These are phyloP conservation scores for Meriones unguiculatus DNA, from an alignment of 2,113 vertebrate species.

Conservation along the genomic window DNA sequence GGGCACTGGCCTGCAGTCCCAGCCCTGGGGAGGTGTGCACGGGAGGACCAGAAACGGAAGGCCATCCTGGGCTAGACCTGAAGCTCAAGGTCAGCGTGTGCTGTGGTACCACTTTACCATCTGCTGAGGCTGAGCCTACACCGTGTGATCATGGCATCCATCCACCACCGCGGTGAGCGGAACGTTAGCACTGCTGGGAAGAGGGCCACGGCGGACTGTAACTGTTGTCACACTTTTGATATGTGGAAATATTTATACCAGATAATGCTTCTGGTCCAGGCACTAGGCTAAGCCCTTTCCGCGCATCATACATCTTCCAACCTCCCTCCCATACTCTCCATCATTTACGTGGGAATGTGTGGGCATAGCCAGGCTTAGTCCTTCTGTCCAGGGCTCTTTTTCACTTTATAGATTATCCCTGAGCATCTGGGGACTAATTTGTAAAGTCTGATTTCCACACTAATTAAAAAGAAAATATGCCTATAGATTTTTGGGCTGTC, in stretches of 20 bases:
- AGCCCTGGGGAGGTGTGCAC: neutral
- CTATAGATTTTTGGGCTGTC: conserved; percentile 20
- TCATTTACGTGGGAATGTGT: neutral
- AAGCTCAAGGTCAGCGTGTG: neutral
- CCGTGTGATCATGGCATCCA: fast-evolving
- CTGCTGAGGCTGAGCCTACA: neutral
- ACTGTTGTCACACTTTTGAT: neutral
- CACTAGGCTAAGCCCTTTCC: neutral
- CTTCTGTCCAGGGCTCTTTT: neutral
- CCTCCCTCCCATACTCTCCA: neutral
- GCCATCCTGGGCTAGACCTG: neutral
- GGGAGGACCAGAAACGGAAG: neutral
- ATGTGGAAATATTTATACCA: neutral
- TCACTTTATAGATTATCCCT: neutral
- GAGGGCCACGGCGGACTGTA: no score
- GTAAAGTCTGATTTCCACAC: conserved; percentile 25
- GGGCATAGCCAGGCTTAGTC: neutral
- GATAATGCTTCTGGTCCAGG: no score
- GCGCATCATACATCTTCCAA: neutral
- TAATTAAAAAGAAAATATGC: conserved; percentile 19
- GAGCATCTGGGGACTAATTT: neutral
- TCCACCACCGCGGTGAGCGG: neutral
- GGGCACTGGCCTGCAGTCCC: no score
- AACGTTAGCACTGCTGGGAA: no score
- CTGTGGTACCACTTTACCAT: no score